Conservation (phyloP, 1,140 invertebrate species). For the Drosophila arizonae region DNA sequence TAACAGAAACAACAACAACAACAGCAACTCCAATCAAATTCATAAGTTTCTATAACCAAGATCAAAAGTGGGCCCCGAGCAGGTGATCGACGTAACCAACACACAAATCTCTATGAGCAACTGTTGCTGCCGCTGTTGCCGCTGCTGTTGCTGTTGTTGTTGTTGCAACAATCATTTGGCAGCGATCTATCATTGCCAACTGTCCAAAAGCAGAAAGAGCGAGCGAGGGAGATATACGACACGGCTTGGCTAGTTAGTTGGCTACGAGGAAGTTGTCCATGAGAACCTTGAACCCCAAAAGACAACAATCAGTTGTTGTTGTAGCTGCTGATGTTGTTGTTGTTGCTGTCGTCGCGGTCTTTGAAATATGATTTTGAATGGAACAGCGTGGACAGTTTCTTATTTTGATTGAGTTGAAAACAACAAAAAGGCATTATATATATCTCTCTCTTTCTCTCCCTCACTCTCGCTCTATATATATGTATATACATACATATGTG, state of each 20-base stretch:
- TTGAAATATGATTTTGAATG: constrained; percentile 71
- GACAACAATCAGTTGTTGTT: constrained; percentile 11
- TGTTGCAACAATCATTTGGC: constrained; percentile 69
- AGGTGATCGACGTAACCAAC: constrained; percentile 51
- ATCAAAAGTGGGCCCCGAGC: constrained; percentile 67
- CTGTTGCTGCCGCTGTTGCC: constrained; percentile 24
- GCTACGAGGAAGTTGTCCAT: constrained; percentile 62
- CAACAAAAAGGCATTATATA: too few species aligned
- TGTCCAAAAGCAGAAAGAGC: constrained; percentile 25
- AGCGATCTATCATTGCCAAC: constrained; percentile 72
- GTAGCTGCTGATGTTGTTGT: not conserved
- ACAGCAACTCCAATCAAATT: constrained; percentile 38
- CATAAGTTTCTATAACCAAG: constrained; percentile 41
- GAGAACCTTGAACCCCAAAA: constrained; percentile 70
- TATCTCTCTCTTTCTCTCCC: too few species aligned
- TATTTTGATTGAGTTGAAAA: constrained; percentile 57
- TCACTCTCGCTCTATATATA: too few species aligned
- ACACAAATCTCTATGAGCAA: constrained; percentile 38
- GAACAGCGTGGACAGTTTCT: constrained; percentile 61
- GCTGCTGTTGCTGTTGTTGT: constrained; percentile 28
- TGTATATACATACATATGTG: too few species aligned
- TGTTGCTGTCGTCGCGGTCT: constrained; percentile 40
- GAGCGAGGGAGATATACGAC: constrained; percentile 20
- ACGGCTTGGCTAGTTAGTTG: constrained; percentile 33
- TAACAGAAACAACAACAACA: too few species aligned